A percentile compares a stretch with the other conserved stretches of the same genome.
Evolutionary conservation across 23 tunicate species (phyloP).

Genomic region (Halocynthia roretzi): DNA sequence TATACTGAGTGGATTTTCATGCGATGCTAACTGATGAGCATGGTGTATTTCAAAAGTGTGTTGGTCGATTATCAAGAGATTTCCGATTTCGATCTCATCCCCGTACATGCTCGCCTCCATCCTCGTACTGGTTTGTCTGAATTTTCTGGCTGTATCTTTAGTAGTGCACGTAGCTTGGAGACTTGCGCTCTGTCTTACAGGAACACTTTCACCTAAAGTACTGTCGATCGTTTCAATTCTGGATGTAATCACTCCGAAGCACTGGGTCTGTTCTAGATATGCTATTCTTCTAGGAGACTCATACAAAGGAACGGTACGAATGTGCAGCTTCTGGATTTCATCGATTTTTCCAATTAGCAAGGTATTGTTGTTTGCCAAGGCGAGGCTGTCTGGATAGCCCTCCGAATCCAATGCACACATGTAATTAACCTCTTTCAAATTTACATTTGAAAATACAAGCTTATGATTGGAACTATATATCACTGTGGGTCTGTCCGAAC

Average conservation of each 20-base stretch:
- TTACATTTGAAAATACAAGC: constrained; percentile 84
- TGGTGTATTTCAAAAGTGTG: constrained; percentile 92
- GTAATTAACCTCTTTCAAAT: constrained; percentile 89
- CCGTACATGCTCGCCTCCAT: constrained; percentile 27
- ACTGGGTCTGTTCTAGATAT: constrained; percentile 82
- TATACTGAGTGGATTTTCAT: constrained; percentile 61
- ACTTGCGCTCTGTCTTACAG: constrained; percentile 48
- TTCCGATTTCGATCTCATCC: constrained; percentile 63
- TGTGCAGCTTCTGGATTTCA: constrained; percentile 97
- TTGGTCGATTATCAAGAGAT: constrained; percentile 73
- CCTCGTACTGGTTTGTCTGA: constrained; percentile 1
- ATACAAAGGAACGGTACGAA: constrained; percentile 77
- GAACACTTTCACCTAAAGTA: constrained; percentile 3
- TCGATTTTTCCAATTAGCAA: constrained; percentile 93
- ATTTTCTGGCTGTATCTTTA: constrained; percentile 16
- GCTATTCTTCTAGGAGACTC: constrained; percentile 93
- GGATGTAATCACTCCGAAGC: constrained; percentile 63
- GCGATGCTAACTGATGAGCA: constrained; percentile 59
- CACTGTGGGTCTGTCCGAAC: constrained; percentile 97
- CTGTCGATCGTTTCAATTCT: constrained; percentile 36
- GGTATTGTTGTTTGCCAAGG: constrained; percentile 86
- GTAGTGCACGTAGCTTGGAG: constrained; percentile 33
- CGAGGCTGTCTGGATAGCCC: constrained; percentile 95
- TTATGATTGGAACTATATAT: constrained; percentile 96
- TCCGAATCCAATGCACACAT: constrained; percentile 98